Conservation (phyloP, 2,888 invertebrate species). For the Chymomyza amoena region DNA sequence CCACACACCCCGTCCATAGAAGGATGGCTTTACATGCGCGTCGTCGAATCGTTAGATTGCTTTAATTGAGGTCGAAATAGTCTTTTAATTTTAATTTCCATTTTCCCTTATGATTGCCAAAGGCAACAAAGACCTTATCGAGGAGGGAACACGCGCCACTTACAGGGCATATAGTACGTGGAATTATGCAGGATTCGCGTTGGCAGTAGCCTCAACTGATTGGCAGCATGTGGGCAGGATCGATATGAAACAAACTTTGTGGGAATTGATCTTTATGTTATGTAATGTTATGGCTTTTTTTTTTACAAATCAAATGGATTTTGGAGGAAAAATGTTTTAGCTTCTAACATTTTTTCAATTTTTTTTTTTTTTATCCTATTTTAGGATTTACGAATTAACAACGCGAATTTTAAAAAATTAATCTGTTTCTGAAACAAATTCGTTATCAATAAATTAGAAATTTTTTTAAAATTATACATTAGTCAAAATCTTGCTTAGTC, state of each 20-base stretch:
- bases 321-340: too few relatives aligned
- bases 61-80: not conserved
- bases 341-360: too few relatives aligned
- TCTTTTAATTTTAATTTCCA: not conserved
- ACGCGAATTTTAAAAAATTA: too few relatives aligned
- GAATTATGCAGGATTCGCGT: not conserved
- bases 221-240: not conserved
- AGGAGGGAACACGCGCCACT: not conserved
- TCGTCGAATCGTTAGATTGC: not conserved
- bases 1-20: conserved; percentile 15
- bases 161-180: not conserved
- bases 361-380: too few relatives aligned
- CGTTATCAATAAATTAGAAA: too few relatives aligned
- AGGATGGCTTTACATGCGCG: not conserved
- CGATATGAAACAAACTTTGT: not conserved
- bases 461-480: too few relatives aligned
- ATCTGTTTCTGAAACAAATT: too few relatives aligned
- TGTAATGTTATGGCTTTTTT: too few relatives aligned
- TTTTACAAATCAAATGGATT: too few relatives aligned
- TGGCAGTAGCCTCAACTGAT: not conserved
- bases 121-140: not conserved
- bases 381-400: too few relatives aligned
- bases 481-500: too few relatives aligned
- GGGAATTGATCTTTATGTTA: not conserved
- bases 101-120: not conserved